Conservation (phyloP, 1,140 invertebrate genomes). For the Amphibalanus amphitrite region DNA sequence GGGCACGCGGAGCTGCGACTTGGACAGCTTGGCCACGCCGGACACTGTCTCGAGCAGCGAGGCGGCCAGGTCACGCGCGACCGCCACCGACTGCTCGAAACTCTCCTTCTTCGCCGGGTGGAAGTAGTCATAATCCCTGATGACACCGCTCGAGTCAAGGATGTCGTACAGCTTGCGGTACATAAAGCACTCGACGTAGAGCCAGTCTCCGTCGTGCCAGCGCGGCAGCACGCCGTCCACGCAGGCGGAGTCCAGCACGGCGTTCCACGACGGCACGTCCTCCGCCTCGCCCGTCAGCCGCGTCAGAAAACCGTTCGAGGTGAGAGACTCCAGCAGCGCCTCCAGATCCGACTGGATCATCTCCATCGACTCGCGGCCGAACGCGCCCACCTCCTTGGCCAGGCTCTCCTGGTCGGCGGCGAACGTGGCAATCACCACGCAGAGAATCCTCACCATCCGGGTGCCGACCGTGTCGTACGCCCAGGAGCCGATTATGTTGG, state of each 20-base stretch:
- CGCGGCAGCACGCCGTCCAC: background rate
- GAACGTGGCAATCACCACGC: too few relatives aligned
- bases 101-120: slow-evolving; percentile 45
- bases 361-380: too few relatives aligned
- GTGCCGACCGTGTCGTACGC: too few relatives aligned
- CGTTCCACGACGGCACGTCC: background rate
- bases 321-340: background rate
- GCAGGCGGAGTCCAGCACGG: background rate
- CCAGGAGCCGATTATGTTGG: too few relatives aligned
- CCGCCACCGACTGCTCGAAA: slow-evolving; percentile 34
- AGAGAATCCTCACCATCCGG: too few relatives aligned
- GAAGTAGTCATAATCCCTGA: slow-evolving; percentile 61
- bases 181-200: slow-evolving; percentile 83
- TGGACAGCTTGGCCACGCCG: slow-evolving; percentile 5
- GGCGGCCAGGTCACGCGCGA: slow-evolving; percentile 22
- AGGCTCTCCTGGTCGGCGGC: too few relatives aligned
- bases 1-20: background rate
- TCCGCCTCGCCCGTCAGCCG: background rate
- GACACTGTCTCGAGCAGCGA: background rate
- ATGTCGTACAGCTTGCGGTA: slow-evolving; percentile 61
- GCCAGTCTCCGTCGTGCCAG: slow-evolving; percentile 34
- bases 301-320: background rate
- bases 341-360: too few relatives aligned
- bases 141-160: slow-evolving; percentile 31
- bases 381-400: too few relatives aligned